Conservation (phyloP, 30 jellyfish, hydroid and myxozoan species). For the Turritopsis rubra region DNA sequence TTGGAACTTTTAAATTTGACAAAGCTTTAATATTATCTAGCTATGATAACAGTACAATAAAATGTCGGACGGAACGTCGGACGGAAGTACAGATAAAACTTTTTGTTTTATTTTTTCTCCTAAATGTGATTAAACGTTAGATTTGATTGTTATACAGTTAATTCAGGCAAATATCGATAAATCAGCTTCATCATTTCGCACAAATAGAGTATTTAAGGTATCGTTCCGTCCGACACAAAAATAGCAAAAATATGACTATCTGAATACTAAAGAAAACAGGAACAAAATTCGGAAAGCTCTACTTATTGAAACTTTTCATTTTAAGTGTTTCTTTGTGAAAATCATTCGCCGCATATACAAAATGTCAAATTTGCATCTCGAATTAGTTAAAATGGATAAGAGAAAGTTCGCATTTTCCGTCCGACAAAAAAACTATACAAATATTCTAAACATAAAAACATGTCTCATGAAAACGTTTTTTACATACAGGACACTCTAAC, state of each 20-base stretch:
- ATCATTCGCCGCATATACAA: background rate
- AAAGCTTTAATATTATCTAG: background rate
- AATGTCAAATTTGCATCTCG: background rate
- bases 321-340: background rate
- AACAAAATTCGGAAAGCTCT: background rate
- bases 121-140: background rate
- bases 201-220: background rate
- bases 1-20: background rate
- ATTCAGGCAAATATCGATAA: background rate
- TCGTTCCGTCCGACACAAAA: slow-evolving; percentile 28
- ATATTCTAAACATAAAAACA: background rate
- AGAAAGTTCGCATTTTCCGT: background rate
- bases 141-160: background rate
- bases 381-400: background rate
- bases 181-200: background rate
- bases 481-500: slow-evolving; percentile 14
- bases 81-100: background rate
- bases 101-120: background rate
- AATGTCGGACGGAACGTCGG: slow-evolving; percentile 2
- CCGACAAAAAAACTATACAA: slow-evolving; percentile 2
- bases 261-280: background rate
- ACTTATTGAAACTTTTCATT: background rate
- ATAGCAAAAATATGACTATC: background rate
- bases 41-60: background rate
- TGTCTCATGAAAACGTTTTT: slow-evolving; percentile 19